Percentiles rank a stretch among this genome's conserved stretches.
phyloP scores from a whole-genome alignment of 2,797 vertebrate genomes.

The Sebastes miniatus region DNA sequence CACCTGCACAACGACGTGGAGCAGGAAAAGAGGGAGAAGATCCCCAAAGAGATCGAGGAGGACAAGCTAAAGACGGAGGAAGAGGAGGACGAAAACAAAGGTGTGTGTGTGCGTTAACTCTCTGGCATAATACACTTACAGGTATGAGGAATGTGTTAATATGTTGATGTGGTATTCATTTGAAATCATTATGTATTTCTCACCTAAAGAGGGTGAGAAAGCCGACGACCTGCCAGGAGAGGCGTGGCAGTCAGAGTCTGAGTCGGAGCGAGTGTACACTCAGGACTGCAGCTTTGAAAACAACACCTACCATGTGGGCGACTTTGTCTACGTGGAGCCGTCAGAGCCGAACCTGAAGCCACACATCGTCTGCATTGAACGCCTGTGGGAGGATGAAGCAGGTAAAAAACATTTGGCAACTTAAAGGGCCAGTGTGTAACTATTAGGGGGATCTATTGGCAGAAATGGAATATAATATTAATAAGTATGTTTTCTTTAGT shows the following conservation, averaged over 20 bases:
- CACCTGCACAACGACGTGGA: slow-evolving; percentile 95
- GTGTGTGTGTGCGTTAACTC: slow-evolving; percentile 58
- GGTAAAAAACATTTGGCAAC: slow-evolving; percentile 73
- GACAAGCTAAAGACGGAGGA: slow-evolving; percentile 92
- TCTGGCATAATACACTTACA: neutral
- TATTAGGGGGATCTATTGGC: too few relatives aligned
- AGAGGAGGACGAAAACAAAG: slow-evolving; percentile 90
- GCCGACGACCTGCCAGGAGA: slow-evolving; percentile 83
- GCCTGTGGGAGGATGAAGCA: slow-evolving; percentile 93
- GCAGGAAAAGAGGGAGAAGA: slow-evolving; percentile 97
- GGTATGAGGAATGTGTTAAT: neutral
- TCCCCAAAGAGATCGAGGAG: slow-evolving; percentile 95
- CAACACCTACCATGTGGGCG: slow-evolving; percentile 93
- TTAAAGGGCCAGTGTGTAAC: neutral
- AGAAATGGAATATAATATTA: too few relatives aligned
- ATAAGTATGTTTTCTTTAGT: too few relatives aligned
- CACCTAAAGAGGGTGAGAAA: slow-evolving; percentile 84
- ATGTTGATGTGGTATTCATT: neutral
- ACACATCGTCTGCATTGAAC: slow-evolving; percentile 97
- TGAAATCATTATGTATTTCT: slow-evolving; percentile 11
- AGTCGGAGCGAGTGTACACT: slow-evolving; percentile 85
- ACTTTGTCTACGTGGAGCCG: slow-evolving; percentile 96
- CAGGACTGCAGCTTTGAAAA: slow-evolving; percentile 96
- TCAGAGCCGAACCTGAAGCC: slow-evolving; percentile 91
- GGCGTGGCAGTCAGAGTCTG: slow-evolving; percentile 84